Conservation (phyloP, 2,797 vertebrate genomes). For the Liasis olivaceus region DNA sequence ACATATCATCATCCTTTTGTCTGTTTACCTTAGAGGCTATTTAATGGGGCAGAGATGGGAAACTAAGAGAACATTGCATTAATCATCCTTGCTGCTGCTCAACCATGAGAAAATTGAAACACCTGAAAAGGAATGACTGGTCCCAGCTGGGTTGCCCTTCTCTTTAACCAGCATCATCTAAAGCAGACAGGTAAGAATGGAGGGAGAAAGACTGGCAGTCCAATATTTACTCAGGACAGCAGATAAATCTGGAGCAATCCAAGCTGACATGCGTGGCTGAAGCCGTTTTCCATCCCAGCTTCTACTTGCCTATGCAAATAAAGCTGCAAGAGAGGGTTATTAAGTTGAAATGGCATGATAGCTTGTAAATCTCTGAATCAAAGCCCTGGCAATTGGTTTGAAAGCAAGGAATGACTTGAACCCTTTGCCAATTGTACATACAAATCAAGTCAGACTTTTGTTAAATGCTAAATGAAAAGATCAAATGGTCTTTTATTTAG, state of each 20-base stretch:
- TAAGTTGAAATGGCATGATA: conserved; percentile 38
- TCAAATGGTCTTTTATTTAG: conserved; percentile 26
- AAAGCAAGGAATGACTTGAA: conserved; percentile 18
- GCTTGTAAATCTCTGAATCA: neutral
- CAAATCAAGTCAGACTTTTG: neutral
- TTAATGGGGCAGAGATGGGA: conserved; percentile 51
- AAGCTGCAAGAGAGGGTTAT: conserved; percentile 34
- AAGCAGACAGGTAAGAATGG: conserved; percentile 38
- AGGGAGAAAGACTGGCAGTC: conserved; percentile 1
- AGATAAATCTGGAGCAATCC: conserved; percentile 22
- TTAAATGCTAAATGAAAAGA: conserved; percentile 36
- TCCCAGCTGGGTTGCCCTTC: conserved; percentile 41
- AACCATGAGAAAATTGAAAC: conserved; percentile 53
- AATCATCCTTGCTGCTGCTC: conserved; percentile 56
- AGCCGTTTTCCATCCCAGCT: conserved; percentile 10
- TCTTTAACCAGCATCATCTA: conserved; percentile 22
- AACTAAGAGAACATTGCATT: conserved; percentile 51
- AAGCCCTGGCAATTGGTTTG: conserved; percentile 26
- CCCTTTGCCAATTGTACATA: conserved; percentile 44
- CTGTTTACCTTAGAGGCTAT: conserved; percentile 48
- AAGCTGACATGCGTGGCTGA: conserved; percentile 31
- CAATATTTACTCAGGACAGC: conserved; percentile 8
- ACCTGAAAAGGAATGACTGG: conserved; percentile 47
- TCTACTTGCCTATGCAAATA: conserved; percentile 8
- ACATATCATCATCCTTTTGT: conserved; percentile 58